Base-by-base conservation (phyloP, 2,888 invertebrate species). In the Podotricha telesiphe region DNA sequence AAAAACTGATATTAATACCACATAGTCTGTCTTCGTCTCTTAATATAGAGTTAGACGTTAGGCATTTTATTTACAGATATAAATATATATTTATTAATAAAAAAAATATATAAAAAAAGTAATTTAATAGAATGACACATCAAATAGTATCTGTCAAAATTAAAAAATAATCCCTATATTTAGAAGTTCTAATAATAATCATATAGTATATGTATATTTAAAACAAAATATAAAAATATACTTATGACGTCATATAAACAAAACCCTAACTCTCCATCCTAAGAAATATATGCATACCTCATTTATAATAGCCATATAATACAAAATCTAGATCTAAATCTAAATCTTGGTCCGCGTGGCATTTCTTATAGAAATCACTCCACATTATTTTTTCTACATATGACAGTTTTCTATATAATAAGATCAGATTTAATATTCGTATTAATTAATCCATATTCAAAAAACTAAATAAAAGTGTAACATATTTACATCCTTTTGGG, bases 221-320 rank as follows among this genome's bases (percentile, higher is more conserved):
- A n/a, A 20, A 4, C 6, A 6, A 28, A 28, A 28, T 4, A 7
- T 22, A n/a, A 58, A 42, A 37, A 19, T 15, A 17, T 28, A 6
- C 6, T 20, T 13, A 56, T 56, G 56, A 45, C 45, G 59, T 45
- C n/a, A 45, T 45, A n/a, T 45, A 59, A 45, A 22, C 22, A 22
- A 58, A 58, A 50, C 8, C 19, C 19, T 11, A 19, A 19, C 17
- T 19, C 10, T 40, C 19, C 4, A 2, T n/a, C 8, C 13, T 13
- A 56, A 19, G n/a, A n/a, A n/a, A n/a, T n/a, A 40, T 56, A 40
- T 40, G 13, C 19, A 50, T 19, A 50, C 10, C n/a, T 13, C 13
- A 34, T 56, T 11, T 56, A 20, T 56, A 37, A 19, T 13, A 37
- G 20, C 6, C 22, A 20, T n/a, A 42, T 37, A 20, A 20, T n/a